Base-by-base conservation (phyloP, 2,797 vertebrate species). In the Danio kyathit region DNA sequence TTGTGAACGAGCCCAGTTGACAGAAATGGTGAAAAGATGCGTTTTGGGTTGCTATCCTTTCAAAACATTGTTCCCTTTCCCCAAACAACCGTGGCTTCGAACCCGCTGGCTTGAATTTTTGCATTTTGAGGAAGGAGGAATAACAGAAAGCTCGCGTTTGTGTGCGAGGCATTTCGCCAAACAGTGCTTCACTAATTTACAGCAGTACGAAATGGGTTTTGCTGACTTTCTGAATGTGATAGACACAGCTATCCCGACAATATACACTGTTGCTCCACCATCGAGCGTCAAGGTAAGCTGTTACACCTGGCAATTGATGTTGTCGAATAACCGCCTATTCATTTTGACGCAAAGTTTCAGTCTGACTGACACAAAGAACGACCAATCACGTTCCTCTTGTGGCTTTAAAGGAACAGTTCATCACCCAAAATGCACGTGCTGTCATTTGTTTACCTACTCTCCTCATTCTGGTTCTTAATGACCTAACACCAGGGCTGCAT, bases 1-100 rank as follows among this genome's bases (percentile, higher is more conserved):
- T 29, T 40, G 7, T 10, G 11, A 54, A 16, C 7, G 19, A 57
- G 14, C 49, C 29, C 12, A 59, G 29, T 16, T 3, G 43, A 49
- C 4, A 49, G 44, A 60, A 46, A 78, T 78, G 64, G 76, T 69
- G 11, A 78, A 78, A 56, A 77, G 51, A 52, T 77, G 75, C 12
- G 64, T 83, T 64, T 75, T 83, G 8, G 82, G 82, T 14, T 83
- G 82, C 57, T 75, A 66, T 56, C 67, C 82, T 51, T 64, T 66
- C 21, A 73, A 69, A 52, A 80, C 82, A 6, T 14, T 83, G 46
- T 83, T 83, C 5, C 72, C 82, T 11, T 83, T 83, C 49, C 82
- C 82, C 12, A 64, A 78, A 3, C 44, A 67, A 41, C 71, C 71
- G 6, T 83, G 82, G 71, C n/a, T 83, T 29, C 65, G 82, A 43